Conservation (phyloP, 2,888 invertebrate species). For the Pseudococcus viburni region DNA sequence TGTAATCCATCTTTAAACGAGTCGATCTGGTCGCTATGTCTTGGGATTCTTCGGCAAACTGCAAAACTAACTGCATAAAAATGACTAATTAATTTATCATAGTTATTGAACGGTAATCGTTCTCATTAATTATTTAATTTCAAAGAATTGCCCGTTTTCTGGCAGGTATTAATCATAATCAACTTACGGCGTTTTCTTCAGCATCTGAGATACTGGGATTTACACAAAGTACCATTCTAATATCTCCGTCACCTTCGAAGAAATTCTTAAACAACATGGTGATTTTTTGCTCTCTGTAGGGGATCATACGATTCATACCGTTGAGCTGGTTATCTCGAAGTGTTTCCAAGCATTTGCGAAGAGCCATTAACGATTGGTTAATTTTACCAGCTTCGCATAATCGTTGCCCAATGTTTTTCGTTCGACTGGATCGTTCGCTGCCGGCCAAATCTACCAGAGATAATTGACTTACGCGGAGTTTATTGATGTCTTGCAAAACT, state of each 20-base stretch:
- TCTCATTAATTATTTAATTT: neutral
- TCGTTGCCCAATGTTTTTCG: conserved; percentile 86
- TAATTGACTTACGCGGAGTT: conserved; percentile 88
- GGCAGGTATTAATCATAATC: neutral
- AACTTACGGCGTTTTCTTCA: conserved; percentile 89
- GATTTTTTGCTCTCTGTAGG: conserved; percentile 94
- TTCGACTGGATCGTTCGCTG: conserved; percentile 92
- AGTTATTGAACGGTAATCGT: too few relatives aligned
- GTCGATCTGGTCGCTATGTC: conserved; percentile 78
- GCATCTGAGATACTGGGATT: conserved; percentile 94
- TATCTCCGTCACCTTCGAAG: conserved; percentile 97
- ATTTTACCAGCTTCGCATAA: conserved; percentile 86
- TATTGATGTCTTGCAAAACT: conserved; percentile 82
- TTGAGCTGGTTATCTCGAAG: conserved; percentile 89
- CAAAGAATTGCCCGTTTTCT: too few relatives aligned
- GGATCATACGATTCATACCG: conserved; percentile 76
- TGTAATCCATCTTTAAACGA: neutral
- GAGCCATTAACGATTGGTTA: conserved; percentile 95
- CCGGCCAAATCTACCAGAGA: conserved; percentile 98
- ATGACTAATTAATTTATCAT: neutral
- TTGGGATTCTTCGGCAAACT: conserved; percentile 97
- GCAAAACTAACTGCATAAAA: conserved; percentile 85
- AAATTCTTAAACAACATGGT: conserved; percentile 97
- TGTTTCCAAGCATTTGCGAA: conserved; percentile 91
- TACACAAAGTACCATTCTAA: conserved; percentile 96